Evolutionary conservation across 2,888 invertebrate genomes (phyloP), one percentile per base, ranked within the genome.

Genomic region (Sylvicola cinctus): DNA sequence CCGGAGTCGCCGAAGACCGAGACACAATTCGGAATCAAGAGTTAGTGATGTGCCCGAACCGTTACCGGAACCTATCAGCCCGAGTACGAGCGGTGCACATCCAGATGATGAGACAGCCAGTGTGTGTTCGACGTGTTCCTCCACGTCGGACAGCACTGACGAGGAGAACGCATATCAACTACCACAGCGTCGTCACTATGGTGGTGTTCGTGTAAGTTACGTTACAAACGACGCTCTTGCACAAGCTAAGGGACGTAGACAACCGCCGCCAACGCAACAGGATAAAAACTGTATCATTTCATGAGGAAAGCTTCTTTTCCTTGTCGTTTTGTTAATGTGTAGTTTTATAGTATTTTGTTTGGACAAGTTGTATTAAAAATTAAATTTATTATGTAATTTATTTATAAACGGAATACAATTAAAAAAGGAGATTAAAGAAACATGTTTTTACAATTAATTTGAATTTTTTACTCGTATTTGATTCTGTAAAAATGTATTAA

Each of bases 141-240:
- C 83, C 0, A 74, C 73, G 32, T 74, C 74, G 46, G 81, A 83
- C 16, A 83, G 83, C 12, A 85, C 87, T 34, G 87, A 85, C 42
- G 81, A 83, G 42, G 75, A 81, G 47, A n/a, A n/a, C n/a, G 80
- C 85, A 42, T 87, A 87, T 54, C 77, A 83, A 40, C 60, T 87
- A 45, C 85, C 87, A 3, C 74, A 84, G 28, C 61, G 84, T 43
- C 64, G 81, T 38, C 80, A 81, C 33, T 84, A 84, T 51, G 83
- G 83, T 36, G 87, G 87, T 28, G 84, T 87, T 11, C 62, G 88
- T 43, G 85, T 88, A 46, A 84, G 87, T 8, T 91, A 90, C 59
- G 88, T 90, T 42, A 88, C 88, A 44, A 88, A 87, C 55, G 88
- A 87, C 58, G 80, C 84, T 4, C 65, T 87, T 32, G 85, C 85